Percentiles rank a stretch among this genome's conserved stretches.
phyloP scores from a whole-genome alignment of 2,797 vertebrate species.

The Bradypodion pumilum region DNA sequence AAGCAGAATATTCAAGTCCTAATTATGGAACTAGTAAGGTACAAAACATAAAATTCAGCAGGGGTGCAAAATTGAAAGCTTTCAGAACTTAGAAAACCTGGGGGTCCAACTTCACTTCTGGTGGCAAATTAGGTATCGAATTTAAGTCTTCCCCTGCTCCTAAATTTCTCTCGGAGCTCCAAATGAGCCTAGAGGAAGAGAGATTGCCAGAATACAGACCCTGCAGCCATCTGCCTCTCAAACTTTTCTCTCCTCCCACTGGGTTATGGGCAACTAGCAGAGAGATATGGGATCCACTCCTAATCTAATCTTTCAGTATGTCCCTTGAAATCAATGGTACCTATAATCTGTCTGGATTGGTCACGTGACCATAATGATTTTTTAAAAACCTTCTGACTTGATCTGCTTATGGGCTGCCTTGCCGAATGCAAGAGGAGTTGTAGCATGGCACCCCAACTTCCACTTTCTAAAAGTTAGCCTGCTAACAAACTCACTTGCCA shows the following conservation, averaged over 20 bases:
- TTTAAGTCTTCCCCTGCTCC: neutral
- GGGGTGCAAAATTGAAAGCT: neutral
- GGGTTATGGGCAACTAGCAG: too few relatives aligned
- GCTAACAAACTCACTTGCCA: neutral
- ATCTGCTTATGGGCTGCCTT: neutral
- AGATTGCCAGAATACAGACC: neutral
- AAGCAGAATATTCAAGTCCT: slow-evolving; percentile 4
- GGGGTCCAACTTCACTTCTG: neutral
- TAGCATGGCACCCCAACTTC: neutral
- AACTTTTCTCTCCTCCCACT: neutral
- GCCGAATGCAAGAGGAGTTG: neutral
- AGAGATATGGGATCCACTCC: neutral
- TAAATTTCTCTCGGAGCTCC: neutral
- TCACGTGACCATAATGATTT: neutral
- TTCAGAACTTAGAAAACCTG: neutral
- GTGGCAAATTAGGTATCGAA: neutral
- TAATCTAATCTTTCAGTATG: neutral
- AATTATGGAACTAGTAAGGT: slow-evolving; percentile 11
- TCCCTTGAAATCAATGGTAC: neutral
- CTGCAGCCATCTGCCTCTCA: neutral
- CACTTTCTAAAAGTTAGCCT: neutral
- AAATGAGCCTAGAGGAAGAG: neutral
- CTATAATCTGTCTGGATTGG: neutral
- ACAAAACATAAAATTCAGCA: neutral
- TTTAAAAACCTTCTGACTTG: neutral